A percentile compares a stretch with the other conserved stretches of the same genome.
These are phyloP conservation scores for Chaetorhynchus papuensis DNA, from an alignment of 2,113 vertebrate species.

Conservation along the genomic window DNA sequence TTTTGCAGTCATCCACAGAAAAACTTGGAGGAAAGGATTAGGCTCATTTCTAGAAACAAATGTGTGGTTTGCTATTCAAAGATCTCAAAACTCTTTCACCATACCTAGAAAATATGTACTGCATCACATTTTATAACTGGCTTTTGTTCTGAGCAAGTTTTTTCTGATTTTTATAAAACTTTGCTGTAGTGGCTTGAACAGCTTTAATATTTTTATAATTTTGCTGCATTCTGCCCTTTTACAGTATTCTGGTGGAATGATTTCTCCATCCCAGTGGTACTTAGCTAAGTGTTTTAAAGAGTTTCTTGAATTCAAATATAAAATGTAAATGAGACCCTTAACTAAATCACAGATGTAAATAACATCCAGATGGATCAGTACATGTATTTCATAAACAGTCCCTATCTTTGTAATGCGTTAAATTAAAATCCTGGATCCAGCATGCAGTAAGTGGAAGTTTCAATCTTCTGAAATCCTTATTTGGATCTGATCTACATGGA, in stretches of 20 bases:
- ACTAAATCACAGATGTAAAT: conserved; percentile 47
- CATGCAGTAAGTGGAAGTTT: not conserved
- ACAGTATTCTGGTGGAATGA: not conserved
- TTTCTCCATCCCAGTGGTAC: not conserved
- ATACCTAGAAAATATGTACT: not conserved
- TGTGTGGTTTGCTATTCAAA: not conserved
- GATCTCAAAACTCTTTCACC: not conserved
- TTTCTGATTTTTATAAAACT: not conserved
- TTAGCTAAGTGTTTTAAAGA: not conserved
- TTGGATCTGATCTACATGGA: conserved; percentile 1
- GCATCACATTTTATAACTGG: not conserved
- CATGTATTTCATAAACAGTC: conserved; percentile 20
- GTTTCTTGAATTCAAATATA: conserved; percentile 30
- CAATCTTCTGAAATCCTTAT: not conserved
- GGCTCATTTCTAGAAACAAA: not conserved
- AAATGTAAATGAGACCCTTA: conserved; percentile 48
- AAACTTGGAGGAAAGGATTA: not conserved
- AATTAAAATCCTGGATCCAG: conserved; percentile 35
- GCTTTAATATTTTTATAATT: not conserved
- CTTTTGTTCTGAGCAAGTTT: not conserved
- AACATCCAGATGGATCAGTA: conserved; percentile 51
- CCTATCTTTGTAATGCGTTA: conserved; percentile 15
- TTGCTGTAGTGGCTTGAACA: not conserved
- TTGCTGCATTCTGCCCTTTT: not conserved
- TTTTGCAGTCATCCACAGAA: conserved; percentile 18